Evolutionary conservation across 2,113 vertebrate species (phyloP).

Genomic region (Mobula birostris): DNA sequence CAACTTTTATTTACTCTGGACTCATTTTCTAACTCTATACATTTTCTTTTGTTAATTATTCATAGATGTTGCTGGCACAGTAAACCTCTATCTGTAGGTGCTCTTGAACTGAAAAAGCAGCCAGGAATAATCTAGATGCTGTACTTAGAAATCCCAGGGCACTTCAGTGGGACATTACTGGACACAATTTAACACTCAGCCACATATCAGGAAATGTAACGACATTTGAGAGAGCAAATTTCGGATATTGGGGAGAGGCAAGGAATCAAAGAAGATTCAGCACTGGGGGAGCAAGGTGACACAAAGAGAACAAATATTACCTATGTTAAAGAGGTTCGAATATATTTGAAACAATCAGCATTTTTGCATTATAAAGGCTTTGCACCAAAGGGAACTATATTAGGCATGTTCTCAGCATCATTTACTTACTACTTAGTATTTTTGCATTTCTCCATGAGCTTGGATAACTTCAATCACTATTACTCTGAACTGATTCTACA

Average conservation of each 20-base stretch:
- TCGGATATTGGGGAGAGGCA: background rate
- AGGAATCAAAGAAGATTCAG: background rate
- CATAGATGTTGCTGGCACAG: too few species aligned
- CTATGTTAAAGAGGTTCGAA: background rate
- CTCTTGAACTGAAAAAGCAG: too few species aligned
- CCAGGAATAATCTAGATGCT: too few species aligned
- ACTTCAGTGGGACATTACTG: background rate
- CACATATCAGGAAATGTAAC: background rate
- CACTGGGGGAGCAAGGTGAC: background rate
- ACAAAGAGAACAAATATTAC: background rate
- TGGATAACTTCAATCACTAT: too few species aligned
- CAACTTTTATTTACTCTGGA: background rate
- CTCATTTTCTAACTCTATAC: too few species aligned
- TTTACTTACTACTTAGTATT: too few species aligned
- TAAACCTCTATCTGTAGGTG: too few species aligned
- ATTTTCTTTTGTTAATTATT: too few species aligned
- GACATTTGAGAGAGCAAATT: background rate
- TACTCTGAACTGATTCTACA: too few species aligned
- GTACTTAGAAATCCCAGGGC: too few species aligned
- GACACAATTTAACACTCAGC: background rate
- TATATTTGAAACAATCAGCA: background rate
- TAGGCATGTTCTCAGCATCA: too few species aligned
- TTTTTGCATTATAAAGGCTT: background rate
- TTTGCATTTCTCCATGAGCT: too few species aligned
- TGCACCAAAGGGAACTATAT: background rate